phyloP scores from a whole-genome alignment of 2,797 vertebrate genomes.

The Vireo griseus region DNA sequence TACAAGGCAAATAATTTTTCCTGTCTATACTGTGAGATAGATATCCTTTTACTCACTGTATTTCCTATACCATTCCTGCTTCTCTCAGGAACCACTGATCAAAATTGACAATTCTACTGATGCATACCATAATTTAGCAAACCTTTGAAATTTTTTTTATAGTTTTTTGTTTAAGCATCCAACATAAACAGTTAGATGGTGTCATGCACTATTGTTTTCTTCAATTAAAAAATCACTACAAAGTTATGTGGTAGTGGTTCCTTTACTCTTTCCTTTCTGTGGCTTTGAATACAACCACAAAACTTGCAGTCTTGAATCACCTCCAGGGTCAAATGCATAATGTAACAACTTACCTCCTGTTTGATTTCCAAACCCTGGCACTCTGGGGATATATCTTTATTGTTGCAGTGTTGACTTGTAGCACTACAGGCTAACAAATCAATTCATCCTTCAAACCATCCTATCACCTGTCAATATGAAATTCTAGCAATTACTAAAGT shows the following conservation, averaged over 20 bases:
- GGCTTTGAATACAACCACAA: conserved; percentile 22
- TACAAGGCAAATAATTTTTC: conserved; percentile 41
- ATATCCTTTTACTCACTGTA: background rate
- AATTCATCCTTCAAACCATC: conserved; percentile 75
- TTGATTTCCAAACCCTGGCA: conserved; percentile 66
- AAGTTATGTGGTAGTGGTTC: background rate
- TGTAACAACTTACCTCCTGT: conserved; percentile 69
- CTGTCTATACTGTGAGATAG: background rate
- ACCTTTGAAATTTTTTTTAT: background rate
- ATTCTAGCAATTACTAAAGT: conserved; percentile 74
- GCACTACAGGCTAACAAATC: conserved; percentile 77
- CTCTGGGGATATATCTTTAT: conserved; percentile 67
- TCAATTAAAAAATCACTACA: background rate
- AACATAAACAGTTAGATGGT: background rate
- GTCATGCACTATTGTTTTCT: background rate
- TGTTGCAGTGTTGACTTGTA: conserved; percentile 70
- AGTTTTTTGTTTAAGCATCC: background rate
- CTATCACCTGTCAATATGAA: conserved; percentile 73
- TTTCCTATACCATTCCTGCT: background rate
- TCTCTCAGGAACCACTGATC: background rate
- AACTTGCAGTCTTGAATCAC: conserved; percentile 39
- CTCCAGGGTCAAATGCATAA: conserved; percentile 69
- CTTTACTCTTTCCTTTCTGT: background rate
- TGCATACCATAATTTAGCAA: background rate
- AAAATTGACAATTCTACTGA: background rate